These are phyloP conservation scores for Stenichneumon culpator DNA, from an alignment of 2,888 invertebrate genomes.

Conservation along the genomic window DNA sequence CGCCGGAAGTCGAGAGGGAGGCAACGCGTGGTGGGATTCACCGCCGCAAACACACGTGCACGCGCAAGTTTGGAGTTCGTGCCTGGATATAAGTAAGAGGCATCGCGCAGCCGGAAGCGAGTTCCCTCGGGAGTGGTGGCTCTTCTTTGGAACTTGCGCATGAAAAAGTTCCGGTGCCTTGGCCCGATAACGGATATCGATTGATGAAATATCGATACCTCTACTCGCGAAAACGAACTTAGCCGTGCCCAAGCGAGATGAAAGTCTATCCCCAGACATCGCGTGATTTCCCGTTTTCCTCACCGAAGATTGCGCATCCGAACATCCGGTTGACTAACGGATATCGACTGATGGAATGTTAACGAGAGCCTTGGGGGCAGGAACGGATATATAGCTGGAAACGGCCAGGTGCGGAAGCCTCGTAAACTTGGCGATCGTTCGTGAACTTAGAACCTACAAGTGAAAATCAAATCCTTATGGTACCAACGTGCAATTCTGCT, in stretches of 20 bases:
- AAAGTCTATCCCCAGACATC: neutral
- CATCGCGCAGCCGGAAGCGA: neutral
- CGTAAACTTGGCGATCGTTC: neutral
- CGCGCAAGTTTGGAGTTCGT: neutral
- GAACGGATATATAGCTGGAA: neutral
- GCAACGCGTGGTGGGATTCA: conserved; percentile 11
- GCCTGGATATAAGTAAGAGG: conserved; percentile 70
- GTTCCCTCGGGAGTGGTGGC: neutral
- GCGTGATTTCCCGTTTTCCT: conserved; percentile 8
- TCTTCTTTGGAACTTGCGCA: neutral
- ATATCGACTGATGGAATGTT: conserved; percentile 15
- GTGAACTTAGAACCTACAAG: neutral
- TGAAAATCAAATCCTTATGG: conserved; percentile 31
- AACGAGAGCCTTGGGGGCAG: neutral
- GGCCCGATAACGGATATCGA: neutral
- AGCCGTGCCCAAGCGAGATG: neutral
- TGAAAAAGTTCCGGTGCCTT: neutral
- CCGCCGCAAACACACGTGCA: conserved; percentile 1
- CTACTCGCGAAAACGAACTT: neutral
- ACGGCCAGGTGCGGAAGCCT: neutral
- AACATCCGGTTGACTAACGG: neutral
- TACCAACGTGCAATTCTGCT: conserved; percentile 16
- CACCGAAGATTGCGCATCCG: neutral
- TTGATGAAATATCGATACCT: neutral
- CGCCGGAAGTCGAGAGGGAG: conserved; percentile 38